phyloP scores from a whole-genome alignment of 2,113 vertebrate genomes.

The Bothrops jararaca region DNA sequence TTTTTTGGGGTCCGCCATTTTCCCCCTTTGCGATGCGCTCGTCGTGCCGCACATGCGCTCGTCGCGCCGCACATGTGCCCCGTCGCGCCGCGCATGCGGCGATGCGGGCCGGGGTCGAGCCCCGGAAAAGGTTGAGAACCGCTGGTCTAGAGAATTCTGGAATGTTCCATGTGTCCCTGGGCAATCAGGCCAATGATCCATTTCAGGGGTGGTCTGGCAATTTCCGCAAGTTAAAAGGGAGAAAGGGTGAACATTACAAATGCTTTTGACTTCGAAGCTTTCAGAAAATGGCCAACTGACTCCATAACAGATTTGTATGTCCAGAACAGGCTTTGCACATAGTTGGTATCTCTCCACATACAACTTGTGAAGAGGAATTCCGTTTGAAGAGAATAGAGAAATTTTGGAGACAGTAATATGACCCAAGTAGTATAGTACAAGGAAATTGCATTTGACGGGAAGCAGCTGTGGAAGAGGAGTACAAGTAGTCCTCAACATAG shows the following conservation, averaged over 20 bases:
- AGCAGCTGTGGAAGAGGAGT: not conserved
- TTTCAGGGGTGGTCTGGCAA: not conserved
- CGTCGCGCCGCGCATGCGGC: no score
- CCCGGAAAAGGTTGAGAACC: no score
- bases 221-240: not conserved
- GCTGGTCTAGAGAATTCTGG: not conserved
- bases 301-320: not conserved
- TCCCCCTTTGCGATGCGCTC: no score
- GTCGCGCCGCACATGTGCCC: no score
- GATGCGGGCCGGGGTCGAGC: no score
- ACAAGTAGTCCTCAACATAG: not conserved
- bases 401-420: not conserved
- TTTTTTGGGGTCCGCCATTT: no score
- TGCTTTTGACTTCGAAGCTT: not conserved
- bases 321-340: not conserved
- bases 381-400: not conserved
- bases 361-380: not conserved
- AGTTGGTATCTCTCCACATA: not conserved
- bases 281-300: not conserved
- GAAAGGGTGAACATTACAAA: not conserved
- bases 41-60: no score
- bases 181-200: not conserved
- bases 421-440: not conserved
- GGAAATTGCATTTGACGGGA: not conserved
- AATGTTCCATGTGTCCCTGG: not conserved